phyloP scores from a whole-genome alignment of 2,797 vertebrate genomes.

The Parauchenoglanis punctatus region DNA sequence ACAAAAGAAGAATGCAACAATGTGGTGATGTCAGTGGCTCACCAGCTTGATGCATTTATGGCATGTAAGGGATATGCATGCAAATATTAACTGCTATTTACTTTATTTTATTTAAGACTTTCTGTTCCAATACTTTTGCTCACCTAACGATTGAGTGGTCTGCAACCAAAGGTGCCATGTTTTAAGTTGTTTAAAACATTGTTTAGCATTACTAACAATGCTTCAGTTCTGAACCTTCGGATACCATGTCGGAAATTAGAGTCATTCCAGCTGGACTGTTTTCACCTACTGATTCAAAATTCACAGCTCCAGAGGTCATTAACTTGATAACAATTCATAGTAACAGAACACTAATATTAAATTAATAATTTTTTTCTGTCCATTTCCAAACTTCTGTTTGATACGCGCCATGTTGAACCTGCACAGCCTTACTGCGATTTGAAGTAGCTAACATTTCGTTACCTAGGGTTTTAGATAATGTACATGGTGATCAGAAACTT shows the following conservation, averaged over 20 bases:
- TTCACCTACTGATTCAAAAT: not conserved
- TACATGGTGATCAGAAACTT: not conserved
- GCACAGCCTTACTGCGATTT: not conserved
- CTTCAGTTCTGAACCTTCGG: not conserved
- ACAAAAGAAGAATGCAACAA: not conserved
- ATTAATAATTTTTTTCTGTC: not conserved
- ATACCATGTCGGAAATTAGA: not conserved
- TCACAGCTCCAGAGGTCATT: not conserved
- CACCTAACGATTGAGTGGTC: not conserved
- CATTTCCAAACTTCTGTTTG: not conserved
- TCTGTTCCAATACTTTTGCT: not conserved
- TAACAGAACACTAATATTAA: not conserved
- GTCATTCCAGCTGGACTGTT: not conserved
- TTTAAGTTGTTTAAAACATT: not conserved
- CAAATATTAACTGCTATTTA: not conserved
- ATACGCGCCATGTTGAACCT: not conserved
- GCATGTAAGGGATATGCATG: not conserved
- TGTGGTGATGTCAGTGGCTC: not conserved
- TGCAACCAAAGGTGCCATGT: not conserved
- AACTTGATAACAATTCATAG: not conserved
- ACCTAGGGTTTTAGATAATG: not conserved
- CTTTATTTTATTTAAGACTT: too few relatives aligned
- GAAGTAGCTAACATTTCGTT: not conserved
- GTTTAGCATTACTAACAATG: not conserved
- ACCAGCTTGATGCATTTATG: not conserved